Base-by-base conservation (phyloP, 2,797 vertebrate genomes). In the Hoplostethus mediterraneus region DNA sequence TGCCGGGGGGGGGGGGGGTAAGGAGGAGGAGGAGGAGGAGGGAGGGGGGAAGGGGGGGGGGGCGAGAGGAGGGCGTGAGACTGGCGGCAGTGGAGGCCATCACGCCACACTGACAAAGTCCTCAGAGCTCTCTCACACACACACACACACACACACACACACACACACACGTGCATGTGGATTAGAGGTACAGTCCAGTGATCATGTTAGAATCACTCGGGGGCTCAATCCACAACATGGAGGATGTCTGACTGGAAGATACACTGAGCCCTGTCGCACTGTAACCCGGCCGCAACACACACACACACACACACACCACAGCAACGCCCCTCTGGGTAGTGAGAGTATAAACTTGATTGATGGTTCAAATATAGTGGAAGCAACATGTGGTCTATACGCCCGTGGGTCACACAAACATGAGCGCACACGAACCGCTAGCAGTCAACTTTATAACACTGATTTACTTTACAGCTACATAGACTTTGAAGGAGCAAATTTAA, bases 151-250 rank as follows among this genome's bases (percentile, higher is more conserved):
- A n/a, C n/a, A n/a, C n/a, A n/a, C n/a, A n/a, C n/a, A n/a, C n/a
- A n/a, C n/a, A 88, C 89, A 88, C 88, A 91, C 85, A 89, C 73
- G 90, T 90, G 88, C 87, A 91, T 81, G 87, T 87, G 90, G 88
- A 91, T 90, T 77, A 86, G 88, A 89, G 88, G 86, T 60, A 81
- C 72, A 71, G 87, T 88, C 90, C 86, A 63, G 91, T 88, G 89
- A 91, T 92, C 87, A 82, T 67, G 84, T 71, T 67, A 82, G 63
- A 84, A 90, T 91, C 91, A 92, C 83, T 86, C 80, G 52, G 74
- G 74, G 84, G 67, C 84, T 90, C 86, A 88, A 86, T 90, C 92
- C 92, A 91, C 88, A 67, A 85, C 82, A 92, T 90, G 90, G 90
- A 90, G 65, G 88, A 92, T 81, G 83, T 77, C 75, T 86, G 89